Conservation (phyloP, 2,797 vertebrate species). For the Ctenosaura bakeri region DNA sequence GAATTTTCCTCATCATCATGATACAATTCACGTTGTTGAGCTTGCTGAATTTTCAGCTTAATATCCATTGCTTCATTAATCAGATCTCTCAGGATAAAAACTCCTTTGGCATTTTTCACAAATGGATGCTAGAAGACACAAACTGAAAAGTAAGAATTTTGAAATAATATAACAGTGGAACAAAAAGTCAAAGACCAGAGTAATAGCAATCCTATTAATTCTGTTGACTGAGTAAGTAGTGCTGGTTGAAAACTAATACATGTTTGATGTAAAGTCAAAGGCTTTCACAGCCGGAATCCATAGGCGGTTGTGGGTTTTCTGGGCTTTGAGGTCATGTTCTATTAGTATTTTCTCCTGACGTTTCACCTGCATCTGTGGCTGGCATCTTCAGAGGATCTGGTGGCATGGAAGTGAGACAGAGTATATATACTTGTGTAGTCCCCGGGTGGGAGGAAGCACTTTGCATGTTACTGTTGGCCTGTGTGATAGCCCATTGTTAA, state of each 20-base stretch:
- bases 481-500: too few species aligned
- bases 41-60: slow-evolving; percentile 90
- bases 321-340: too few species aligned
- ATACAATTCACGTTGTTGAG: slow-evolving; percentile 89
- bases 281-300: too few species aligned
- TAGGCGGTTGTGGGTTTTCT: too few species aligned
- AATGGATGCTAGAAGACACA: slow-evolving; percentile 88
- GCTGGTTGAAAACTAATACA: neutral
- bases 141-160: slow-evolving; percentile 25
- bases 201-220: neutral
- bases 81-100: slow-evolving; percentile 87
- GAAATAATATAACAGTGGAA: neutral
- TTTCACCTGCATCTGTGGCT: too few species aligned
- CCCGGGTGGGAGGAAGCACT: too few species aligned
- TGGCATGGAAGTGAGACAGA: too few species aligned
- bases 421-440: too few species aligned
- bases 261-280: too few species aligned
- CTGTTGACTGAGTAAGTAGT: neutral
- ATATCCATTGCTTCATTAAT: slow-evolving; percentile 95
- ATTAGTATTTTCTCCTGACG: too few species aligned
- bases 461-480: too few species aligned
- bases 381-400: too few species aligned
- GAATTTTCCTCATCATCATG: slow-evolving; percentile 94
- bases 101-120: slow-evolving; percentile 91
- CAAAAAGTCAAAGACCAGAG: neutral